These are phyloP conservation scores for Gymnarchus niloticus DNA, from an alignment of 2,113 vertebrate species.

Conservation along the genomic window DNA sequence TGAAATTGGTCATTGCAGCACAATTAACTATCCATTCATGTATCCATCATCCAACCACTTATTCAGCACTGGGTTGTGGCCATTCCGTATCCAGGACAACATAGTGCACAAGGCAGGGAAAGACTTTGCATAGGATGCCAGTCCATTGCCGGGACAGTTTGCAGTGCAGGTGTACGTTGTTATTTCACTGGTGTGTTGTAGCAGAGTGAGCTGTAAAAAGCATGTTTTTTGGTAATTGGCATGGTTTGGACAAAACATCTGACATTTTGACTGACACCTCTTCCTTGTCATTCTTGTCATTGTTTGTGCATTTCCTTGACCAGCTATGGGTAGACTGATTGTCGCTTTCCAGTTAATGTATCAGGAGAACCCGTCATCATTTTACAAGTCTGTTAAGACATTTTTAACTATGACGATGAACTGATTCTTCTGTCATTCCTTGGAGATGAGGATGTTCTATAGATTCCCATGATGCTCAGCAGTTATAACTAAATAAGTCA, in stretches of 20 bases:
- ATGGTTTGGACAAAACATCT: too few relatives aligned
- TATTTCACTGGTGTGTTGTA: neutral
- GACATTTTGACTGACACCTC: too few relatives aligned
- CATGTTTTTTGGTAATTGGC: too few relatives aligned
- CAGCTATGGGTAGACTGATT: too few relatives aligned
- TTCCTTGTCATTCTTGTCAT: neutral
- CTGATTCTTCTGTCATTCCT: neutral
- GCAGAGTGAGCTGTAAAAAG: neutral
- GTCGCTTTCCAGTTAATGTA: neutral
- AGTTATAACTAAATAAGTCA: neutral
- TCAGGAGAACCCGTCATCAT: neutral
- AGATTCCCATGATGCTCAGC: neutral
- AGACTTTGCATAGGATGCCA: neutral
- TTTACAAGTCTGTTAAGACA: neutral
- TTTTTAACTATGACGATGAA: neutral
- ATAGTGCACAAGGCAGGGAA: neutral
- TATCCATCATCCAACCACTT: neutral
- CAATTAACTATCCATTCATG: too few relatives aligned
- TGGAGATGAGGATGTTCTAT: neutral
- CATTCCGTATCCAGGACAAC: neutral
- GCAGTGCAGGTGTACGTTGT: neutral
- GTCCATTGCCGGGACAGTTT: neutral
- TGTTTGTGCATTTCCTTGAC: too few relatives aligned
- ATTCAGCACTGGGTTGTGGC: neutral
- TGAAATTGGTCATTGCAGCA: neutral